Base-by-base conservation (phyloP, 2,888 invertebrate genomes). In the Rhingia campestris region DNA sequence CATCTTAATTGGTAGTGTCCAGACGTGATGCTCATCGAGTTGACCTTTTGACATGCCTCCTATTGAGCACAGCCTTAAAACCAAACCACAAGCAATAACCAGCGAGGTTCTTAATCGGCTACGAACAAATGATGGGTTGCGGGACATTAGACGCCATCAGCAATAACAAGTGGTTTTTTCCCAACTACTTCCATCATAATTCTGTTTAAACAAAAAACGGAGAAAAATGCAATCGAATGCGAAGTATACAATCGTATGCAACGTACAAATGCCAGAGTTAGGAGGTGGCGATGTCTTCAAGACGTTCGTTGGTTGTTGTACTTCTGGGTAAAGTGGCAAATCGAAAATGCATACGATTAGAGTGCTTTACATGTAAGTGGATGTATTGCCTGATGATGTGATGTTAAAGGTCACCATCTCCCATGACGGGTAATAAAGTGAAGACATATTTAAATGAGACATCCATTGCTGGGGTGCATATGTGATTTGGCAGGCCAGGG, bases 41-140 rank as follows among this genome's bases (percentile, higher is more conserved):
- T 81, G 76, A 81, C 76, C 81, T 81, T 75, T 72, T 81, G 81
- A 76, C 76, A 72, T 76, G 54, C 66, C 72, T 61, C 54, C 54
- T 64, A 69, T 75, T 61, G 79, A 66, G 73, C 80, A 66, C 64
- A 72, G 37, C 30, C 53, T 49, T 32, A 69, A 47, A 49, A 33
- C n/a, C 10, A 70, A 22, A 45, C 35, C 35, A 9, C 14, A 53
- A 2, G 12, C 56, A 14, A 9, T 7, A 10, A 12, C 10, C 63
- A 30, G 43, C 51, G 66, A 73, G 59, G 64, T 70, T 66, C 70
- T 66, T 37, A 59, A 58, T 43, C 30, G 54, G 6, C 22, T 22
- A 22, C 14, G 10, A 43, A 47, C 10, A 73, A 80, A 49, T 61
- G 53, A 58, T 32, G 35, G 51, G 45, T 64, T 53, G 32, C 35